Evolutionary conservation across 2,797 vertebrate genomes (phyloP), one percentile per base, ranked within the genome.

Genomic region (Crax fasciolata): DNA sequence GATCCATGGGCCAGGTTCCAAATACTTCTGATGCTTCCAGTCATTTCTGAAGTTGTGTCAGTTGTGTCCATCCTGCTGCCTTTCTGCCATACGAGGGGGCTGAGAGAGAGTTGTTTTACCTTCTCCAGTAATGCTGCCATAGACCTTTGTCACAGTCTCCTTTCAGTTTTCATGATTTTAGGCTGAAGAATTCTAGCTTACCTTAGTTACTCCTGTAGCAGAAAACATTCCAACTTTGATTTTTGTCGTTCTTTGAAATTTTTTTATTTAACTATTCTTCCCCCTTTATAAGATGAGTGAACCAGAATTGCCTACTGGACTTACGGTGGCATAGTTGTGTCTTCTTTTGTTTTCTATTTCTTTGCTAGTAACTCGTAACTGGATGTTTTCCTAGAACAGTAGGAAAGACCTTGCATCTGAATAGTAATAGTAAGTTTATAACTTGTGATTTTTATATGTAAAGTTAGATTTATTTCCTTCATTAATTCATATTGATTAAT

Each of bases 381-480:
- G 3, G n/a, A 30, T 63, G 14, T 70, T 83, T 90, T 74, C 27
- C 30, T 83, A 54, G 16, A 87, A 70, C 44, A 65, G 3, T 30
- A 35, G 13, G 13, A 74, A 44, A 27, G 51, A 59, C 32, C 16
- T 79, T 65, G 23, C 16, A 78, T 48, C 51, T 73, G 55, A 80
- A 21, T 19, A 66, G 32, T 41, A 54, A 24, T 62, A 44, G 8
- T 61, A 35, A 30, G 85, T 73, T 83, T 74, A 25, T 58, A 41
- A 41, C 41, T 13, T 63, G 28, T 43, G 18, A 38, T 52, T 48
- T 73, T 82, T 62, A 10, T 15, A 23, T 52, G 25, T 63, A 28
- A 68, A n/a, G 27, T 63, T 84, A 35, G 30, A 43, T 78, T 77
- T 30, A 19, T 86, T 77, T 90, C 44, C 46, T 87, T 87, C 10